phyloP scores from a whole-genome alignment of 2,888 invertebrate species.

The Anodontia alba region DNA sequence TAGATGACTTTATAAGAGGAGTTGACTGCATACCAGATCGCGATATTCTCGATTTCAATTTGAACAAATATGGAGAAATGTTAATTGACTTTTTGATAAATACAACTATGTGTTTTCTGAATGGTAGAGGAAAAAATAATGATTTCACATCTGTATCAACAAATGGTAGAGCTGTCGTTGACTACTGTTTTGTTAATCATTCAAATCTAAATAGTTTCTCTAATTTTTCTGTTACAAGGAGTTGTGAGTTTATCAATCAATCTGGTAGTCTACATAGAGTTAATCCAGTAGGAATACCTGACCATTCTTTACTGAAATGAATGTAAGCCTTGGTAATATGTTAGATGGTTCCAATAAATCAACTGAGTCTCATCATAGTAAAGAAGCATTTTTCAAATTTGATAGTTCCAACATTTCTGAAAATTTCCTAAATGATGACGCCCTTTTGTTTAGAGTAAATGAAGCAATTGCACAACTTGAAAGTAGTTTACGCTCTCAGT shows the following conservation, averaged over 20 bases:
- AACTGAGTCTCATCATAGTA: neutral
- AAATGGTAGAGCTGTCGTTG: slow-evolving; percentile 29
- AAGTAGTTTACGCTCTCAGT: neutral
- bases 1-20: slow-evolving; percentile 42
- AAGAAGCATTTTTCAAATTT: neutral
- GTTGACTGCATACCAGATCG: slow-evolving; percentile 31
- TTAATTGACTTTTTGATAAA: slow-evolving; percentile 23
- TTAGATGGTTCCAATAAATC: neutral
- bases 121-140: slow-evolving; percentile 28
- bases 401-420: slow-evolving; percentile 24
- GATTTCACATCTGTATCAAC: slow-evolving; percentile 35
- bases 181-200: slow-evolving; percentile 14
- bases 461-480: neutral
- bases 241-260: slow-evolving; percentile 2
- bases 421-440: slow-evolving; percentile 6
- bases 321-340: neutral
- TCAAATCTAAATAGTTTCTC: too few species aligned
- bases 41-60: slow-evolving; percentile 43
- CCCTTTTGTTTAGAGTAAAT: slow-evolving; percentile 8
- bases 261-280: neutral
- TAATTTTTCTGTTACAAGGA: too few species aligned
- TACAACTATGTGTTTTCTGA: slow-evolving; percentile 43
- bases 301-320: slow-evolving; percentile 33
- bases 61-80: too few species aligned
- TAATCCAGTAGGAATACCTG: neutral